These are phyloP conservation scores for Cryptocephalus moraei DNA, from an alignment of 2,888 invertebrate species.

Conservation along the genomic window DNA sequence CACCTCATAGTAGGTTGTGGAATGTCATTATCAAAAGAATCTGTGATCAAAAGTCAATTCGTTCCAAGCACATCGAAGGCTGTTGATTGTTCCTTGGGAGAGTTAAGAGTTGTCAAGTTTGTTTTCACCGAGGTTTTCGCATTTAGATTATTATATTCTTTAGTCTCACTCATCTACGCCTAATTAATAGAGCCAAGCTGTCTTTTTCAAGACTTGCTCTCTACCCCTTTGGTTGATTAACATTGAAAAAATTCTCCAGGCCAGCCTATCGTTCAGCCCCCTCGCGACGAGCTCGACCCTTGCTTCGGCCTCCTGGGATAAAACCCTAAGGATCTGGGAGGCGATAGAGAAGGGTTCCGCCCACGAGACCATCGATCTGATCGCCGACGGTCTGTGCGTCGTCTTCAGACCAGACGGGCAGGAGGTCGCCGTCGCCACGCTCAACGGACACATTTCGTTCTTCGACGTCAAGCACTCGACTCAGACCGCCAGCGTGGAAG, in stretches of 20 bases:
- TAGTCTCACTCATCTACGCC: too few species aligned
- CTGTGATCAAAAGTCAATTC: too few species aligned
- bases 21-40: too few species aligned
- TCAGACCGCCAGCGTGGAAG: conserved; percentile 76
- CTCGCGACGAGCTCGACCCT: conserved; percentile 59
- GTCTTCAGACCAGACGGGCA: conserved; percentile 83
- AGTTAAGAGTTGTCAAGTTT: too few species aligned
- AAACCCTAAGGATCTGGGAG: conserved; percentile 85
- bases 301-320: conserved; percentile 92
- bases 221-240: too few species aligned
- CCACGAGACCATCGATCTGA: conserved; percentile 70
- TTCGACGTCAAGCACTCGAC: conserved; percentile 62
- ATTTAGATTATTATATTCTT: too few species aligned
- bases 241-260: conserved; percentile 19
- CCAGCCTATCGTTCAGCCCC: conserved; percentile 69
- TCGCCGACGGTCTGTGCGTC: conserved; percentile 74
- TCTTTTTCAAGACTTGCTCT: too few species aligned
- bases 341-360: conserved; percentile 71
- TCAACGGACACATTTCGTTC: conserved; percentile 77
- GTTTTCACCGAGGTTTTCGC: too few species aligned
- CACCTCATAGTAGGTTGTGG: too few species aligned
- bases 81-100: too few species aligned
- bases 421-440: conserved; percentile 84
- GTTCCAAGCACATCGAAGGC: too few species aligned
- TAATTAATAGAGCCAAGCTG: too few species aligned